Evolutionary conservation across 2,113 vertebrate species (phyloP).

Genomic region (Aplodontia rufa): DNA sequence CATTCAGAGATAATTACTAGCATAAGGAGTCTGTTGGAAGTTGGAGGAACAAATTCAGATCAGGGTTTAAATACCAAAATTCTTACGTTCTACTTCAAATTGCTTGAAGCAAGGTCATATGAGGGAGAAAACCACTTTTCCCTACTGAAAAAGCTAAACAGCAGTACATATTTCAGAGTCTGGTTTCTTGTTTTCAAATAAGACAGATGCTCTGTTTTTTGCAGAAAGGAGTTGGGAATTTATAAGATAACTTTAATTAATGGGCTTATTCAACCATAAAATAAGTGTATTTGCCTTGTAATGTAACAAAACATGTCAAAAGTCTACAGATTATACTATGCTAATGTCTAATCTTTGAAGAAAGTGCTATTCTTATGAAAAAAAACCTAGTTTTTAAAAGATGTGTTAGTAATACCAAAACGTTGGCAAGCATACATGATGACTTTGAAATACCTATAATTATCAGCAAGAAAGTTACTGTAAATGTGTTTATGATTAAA

Average conservation of each 20-base stretch:
- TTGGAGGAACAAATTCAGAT: neutral
- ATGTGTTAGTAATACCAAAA: neutral
- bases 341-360: conserved; percentile 4
- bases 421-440: neutral
- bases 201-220: conserved; percentile 46
- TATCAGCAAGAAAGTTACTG: neutral
- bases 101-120: neutral
- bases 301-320: neutral
- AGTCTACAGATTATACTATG: conserved; percentile 11
- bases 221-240: neutral
- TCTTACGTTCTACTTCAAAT: neutral
- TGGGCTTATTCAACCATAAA: conserved; percentile 39
- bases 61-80: neutral
- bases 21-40: conserved; percentile 2
- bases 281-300: conserved; percentile 37
- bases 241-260: conserved; percentile 64
- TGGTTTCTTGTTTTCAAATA: neutral
- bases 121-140: neutral
- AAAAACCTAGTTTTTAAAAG: neutral
- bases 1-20: conserved; percentile 73
- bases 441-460: neutral
- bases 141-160: neutral
- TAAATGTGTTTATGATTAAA: neutral
- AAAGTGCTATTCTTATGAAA: neutral
- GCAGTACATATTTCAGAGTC: neutral